Evolutionary conservation across 37 sponge, comb jelly and placozoan genomes (phyloP).

Genomic region (Petrosia ficiformis): DNA sequence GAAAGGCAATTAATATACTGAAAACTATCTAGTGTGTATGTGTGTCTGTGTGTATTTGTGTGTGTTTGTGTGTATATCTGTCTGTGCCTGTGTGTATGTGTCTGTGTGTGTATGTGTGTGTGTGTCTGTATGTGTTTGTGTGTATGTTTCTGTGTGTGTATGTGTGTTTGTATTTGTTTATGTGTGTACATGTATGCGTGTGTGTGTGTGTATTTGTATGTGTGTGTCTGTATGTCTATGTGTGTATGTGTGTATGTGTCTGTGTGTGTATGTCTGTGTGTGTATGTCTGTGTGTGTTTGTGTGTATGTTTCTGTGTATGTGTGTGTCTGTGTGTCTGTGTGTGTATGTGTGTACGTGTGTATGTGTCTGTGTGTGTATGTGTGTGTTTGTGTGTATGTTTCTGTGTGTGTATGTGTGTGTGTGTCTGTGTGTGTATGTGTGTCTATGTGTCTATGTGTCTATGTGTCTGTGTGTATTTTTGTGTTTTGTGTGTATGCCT

Average conservation of each 20-base stretch:
- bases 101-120: conserved; percentile 33
- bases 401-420: conserved; percentile 14
- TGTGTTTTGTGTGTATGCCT: not conserved
- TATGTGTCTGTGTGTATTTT: conserved; percentile 9
- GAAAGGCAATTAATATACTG: too few species aligned
- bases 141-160: too few species aligned
- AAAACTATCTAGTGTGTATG: too few species aligned
- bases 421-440: conserved; percentile 14
- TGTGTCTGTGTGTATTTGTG: too few species aligned
- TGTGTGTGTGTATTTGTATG: too few species aligned
- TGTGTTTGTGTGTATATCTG: too few species aligned
- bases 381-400: too few species aligned
- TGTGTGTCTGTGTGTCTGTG: conserved; percentile 27
- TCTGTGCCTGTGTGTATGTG: too few species aligned
- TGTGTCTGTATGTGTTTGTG: too few species aligned
- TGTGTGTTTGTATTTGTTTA: too few species aligned
- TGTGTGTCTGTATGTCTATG: conserved; percentile 27
- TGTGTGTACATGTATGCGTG: conserved; percentile 21
- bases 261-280: conserved; percentile 32
- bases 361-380: conserved; percentile 21
- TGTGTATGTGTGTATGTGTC: conserved; percentile 31
- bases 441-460: not conserved
- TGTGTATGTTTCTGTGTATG: too few species aligned
- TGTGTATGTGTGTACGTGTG: conserved; percentile 12
- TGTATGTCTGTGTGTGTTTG: too few species aligned